phyloP scores from a whole-genome alignment of 2,113 vertebrate species.

The Triplophysa siluroides region DNA sequence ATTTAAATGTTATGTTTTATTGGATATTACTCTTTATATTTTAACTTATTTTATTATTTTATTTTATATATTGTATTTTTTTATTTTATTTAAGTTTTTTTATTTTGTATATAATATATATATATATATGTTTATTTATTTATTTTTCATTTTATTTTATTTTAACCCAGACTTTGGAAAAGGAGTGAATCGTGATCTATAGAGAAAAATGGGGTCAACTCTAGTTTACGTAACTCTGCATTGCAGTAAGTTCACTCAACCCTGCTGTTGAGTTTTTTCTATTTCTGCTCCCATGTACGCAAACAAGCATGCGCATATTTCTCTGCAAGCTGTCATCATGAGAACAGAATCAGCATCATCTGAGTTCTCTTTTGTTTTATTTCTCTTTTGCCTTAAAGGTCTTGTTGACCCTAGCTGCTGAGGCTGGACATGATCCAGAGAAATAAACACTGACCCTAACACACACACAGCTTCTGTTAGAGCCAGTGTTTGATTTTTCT shows the following conservation, averaged over 20 bases:
- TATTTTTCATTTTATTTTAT: no score
- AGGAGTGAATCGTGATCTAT: background rate
- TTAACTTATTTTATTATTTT: no score
- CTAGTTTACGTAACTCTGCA: slow-evolving; percentile 63
- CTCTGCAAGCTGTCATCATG: background rate
- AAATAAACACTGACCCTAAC: background rate
- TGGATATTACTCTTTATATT: no score
- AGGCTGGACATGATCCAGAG: slow-evolving; percentile 43
- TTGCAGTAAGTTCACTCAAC: slow-evolving; percentile 41
- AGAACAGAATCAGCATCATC: background rate
- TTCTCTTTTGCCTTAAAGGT: slow-evolving; percentile 12
- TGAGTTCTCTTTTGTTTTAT: slow-evolving; percentile 13
- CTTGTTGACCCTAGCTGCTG: slow-evolving; percentile 7
- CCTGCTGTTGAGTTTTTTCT: slow-evolving; percentile 10
- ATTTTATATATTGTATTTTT: no score
- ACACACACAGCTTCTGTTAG: background rate
- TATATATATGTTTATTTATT: no score
- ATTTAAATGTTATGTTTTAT: no score
- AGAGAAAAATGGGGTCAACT: slow-evolving; percentile 54
- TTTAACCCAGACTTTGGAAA: background rate
- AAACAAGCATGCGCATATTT: slow-evolving; percentile 14
- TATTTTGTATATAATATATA: no score
- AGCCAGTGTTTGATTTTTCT: background rate
- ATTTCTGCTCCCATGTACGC: background rate
- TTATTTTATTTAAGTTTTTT: no score